These are phyloP conservation scores for Mastomys natalensis DNA, from an alignment of 2,113 vertebrate species.

Conservation along the genomic window DNA sequence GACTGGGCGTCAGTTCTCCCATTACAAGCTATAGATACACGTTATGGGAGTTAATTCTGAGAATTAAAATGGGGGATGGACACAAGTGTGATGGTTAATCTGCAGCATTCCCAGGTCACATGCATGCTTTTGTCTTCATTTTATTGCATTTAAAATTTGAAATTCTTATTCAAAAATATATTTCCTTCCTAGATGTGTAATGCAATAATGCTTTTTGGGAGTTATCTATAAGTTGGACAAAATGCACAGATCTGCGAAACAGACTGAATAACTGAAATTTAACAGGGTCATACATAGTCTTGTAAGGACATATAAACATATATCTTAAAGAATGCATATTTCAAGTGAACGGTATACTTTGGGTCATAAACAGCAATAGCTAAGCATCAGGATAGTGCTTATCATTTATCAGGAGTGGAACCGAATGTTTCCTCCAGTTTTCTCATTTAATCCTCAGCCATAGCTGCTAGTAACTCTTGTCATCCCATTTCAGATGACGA, in stretches of 20 bases:
- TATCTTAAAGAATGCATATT: background rate
- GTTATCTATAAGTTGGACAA: background rate
- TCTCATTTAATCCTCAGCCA: background rate
- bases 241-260: background rate
- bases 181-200: background rate
- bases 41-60: background rate
- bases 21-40: background rate
- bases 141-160: conserved; percentile 22
- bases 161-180: conserved; percentile 1
- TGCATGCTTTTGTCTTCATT: background rate
- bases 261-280: background rate
- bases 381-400: background rate
- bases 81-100: background rate
- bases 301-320: background rate
- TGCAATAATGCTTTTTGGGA: background rate
- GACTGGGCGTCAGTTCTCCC: background rate
- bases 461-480: background rate
- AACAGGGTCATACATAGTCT: background rate
- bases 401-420: background rate
- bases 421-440: background rate
- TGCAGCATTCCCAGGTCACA: background rate
- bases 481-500: conserved; percentile 8
- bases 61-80: background rate
- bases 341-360: conserved; percentile 9
- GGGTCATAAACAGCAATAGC: background rate